Conservation (phyloP, 1,140 invertebrate species). For the Aphaenogaster floridana region DNA sequence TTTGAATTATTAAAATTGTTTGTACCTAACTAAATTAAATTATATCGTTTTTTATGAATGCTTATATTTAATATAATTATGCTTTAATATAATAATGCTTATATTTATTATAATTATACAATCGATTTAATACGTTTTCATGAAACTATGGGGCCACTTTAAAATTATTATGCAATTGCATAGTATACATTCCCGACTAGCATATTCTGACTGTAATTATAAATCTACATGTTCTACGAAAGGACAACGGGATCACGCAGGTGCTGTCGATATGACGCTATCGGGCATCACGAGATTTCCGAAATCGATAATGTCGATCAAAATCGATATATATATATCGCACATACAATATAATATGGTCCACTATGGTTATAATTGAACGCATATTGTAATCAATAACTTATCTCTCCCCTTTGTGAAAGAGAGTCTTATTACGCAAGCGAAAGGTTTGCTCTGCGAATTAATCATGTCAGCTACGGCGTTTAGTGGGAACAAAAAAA, state of each 20-base stretch:
- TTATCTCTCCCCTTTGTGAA: slow-evolving; percentile 21
- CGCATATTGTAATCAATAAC: slow-evolving; percentile 50
- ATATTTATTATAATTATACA: slow-evolving; percentile 7
- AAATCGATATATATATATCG: not conserved
- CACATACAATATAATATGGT: slow-evolving; percentile 1
- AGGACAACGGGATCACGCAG: not conserved
- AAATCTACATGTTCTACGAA: not conserved
- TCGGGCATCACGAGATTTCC: slow-evolving; percentile 35
- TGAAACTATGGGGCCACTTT: not conserved
- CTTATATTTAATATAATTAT: slow-evolving; percentile 21
- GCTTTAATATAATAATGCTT: no score
- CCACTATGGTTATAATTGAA: not conserved
- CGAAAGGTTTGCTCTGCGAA: slow-evolving; percentile 33
- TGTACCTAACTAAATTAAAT: not conserved
- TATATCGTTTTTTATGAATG: not conserved
- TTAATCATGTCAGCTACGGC: slow-evolving; percentile 48
- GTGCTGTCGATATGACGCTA: slow-evolving; percentile 9
- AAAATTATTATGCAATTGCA: not conserved
- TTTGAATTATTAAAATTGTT: not conserved
- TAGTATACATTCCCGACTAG: not conserved
- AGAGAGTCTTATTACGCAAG: slow-evolving; percentile 42
- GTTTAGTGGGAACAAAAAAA: slow-evolving; percentile 36
- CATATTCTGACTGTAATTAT: not conserved
- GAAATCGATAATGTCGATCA: slow-evolving; percentile 36
- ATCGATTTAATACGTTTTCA: not conserved